Conservation (phyloP, 1,140 invertebrate genomes). For the Pteromalus puparum region DNA sequence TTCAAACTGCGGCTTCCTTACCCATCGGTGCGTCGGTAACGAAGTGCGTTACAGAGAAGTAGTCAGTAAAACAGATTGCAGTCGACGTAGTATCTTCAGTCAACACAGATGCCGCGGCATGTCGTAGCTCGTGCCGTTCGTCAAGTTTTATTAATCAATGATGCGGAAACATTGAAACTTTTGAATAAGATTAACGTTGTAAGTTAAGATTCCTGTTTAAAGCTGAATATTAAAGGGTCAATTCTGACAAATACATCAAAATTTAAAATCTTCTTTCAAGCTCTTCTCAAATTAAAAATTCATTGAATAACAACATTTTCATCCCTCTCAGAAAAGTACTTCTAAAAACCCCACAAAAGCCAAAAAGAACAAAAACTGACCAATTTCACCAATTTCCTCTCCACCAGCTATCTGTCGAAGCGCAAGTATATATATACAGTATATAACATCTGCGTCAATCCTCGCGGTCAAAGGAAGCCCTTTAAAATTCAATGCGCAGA, state of each 20-base stretch:
- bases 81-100: neutral
- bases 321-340: too few species aligned
- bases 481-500: conserved; percentile 15
- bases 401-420: neutral
- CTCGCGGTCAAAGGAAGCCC: neutral
- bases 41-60: neutral
- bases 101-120: neutral
- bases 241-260: too few species aligned
- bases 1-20: neutral
- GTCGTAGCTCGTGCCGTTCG: neutral
- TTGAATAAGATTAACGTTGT: too few species aligned
- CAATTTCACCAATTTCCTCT: neutral
- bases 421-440: neutral
- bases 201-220: too few species aligned
- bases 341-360: too few species aligned
- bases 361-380: too few species aligned
- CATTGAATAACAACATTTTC: too few species aligned
- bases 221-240: too few species aligned
- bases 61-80: neutral
- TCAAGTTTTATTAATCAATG: neutral
- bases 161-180: too few species aligned
- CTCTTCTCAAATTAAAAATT: too few species aligned
- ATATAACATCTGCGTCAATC: neutral
- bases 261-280: too few species aligned
- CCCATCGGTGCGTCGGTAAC: neutral